Conservation (phyloP, 1,140 invertebrate genomes). For the Philotrypesis tridentata region DNA sequence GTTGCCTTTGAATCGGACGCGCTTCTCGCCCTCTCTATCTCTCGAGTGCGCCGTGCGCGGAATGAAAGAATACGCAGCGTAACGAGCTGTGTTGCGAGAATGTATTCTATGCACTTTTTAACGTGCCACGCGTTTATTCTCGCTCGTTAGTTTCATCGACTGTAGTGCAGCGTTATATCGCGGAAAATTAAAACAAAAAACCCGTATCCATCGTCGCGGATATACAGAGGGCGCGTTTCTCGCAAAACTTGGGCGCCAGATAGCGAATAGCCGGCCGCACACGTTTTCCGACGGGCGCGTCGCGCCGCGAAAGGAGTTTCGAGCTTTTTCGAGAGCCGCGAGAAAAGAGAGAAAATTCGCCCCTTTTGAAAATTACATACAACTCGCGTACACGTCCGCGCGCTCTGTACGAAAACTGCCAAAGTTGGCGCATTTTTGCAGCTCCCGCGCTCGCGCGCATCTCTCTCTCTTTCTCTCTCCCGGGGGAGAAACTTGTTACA, state of each 20-base stretch:
- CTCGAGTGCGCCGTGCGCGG: no score
- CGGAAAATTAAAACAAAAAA: no score
- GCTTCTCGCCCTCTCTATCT: not conserved
- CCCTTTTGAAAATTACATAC: constrained; percentile 9
- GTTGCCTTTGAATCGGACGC: not conserved
- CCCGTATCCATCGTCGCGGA: no score
- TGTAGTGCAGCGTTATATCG: no score
- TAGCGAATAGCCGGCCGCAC: not conserved
- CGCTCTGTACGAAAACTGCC: not conserved
- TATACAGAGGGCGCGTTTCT: no score
- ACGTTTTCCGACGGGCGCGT: not conserved
- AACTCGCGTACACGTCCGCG: not conserved
- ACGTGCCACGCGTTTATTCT: no score
- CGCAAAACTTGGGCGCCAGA: not conserved
- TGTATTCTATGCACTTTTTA: no score
- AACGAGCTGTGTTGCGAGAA: no score
- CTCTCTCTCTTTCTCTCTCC: not conserved
- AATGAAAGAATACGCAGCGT: no score
- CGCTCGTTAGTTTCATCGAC: not conserved
- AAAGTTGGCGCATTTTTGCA: constrained; percentile 1
- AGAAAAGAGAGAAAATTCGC: not conserved
- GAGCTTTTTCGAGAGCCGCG: not conserved
- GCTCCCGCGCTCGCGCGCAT: no score
- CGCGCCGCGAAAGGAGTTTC: not conserved
- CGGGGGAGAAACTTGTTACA: not conserved